Evolutionary conservation across 64 coral and sea anemone species (phyloP).

Genomic region (Catalaphyllia jardinei): DNA sequence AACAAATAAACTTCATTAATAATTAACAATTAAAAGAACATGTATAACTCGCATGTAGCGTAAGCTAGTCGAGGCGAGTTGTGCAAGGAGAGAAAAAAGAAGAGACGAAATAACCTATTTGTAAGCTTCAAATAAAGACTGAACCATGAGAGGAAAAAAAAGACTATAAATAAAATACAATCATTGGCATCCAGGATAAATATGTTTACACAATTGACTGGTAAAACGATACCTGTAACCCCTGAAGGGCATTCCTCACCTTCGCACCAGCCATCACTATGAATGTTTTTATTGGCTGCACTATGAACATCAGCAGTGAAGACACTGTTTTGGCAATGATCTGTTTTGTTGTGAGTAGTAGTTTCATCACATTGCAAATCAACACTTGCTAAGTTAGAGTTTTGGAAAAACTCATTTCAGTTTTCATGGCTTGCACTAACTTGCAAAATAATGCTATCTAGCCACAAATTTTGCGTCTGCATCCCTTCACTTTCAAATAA

Average conservation of each 20-base stretch:
- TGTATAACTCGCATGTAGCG: no score
- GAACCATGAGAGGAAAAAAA: no score
- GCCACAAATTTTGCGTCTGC: conserved; percentile 22
- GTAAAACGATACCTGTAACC: no score
- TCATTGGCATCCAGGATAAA: no score
- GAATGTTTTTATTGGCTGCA: background rate
- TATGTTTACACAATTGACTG: no score
- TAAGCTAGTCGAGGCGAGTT: no score
- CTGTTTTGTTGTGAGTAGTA: background rate
- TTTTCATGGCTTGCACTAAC: background rate
- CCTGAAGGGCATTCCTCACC: conserved; percentile 47
- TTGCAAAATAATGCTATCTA: conserved; percentile 14
- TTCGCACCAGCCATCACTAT: conserved; percentile 45
- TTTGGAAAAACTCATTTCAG: background rate
- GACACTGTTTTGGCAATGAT: background rate
- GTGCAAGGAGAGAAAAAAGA: no score
- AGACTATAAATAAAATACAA: no score
- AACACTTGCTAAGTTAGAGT: background rate
- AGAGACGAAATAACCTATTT: no score
- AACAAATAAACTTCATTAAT: no score
- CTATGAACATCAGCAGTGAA: background rate
- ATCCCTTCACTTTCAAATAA: conserved; percentile 36
- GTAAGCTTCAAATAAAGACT: no score
- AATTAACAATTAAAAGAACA: no score
- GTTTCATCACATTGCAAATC: background rate